Evolutionary conservation across 2,888 invertebrate species (phyloP), one percentile per base, ranked within the genome.

Genomic region (Ptychoptera albimana): DNA sequence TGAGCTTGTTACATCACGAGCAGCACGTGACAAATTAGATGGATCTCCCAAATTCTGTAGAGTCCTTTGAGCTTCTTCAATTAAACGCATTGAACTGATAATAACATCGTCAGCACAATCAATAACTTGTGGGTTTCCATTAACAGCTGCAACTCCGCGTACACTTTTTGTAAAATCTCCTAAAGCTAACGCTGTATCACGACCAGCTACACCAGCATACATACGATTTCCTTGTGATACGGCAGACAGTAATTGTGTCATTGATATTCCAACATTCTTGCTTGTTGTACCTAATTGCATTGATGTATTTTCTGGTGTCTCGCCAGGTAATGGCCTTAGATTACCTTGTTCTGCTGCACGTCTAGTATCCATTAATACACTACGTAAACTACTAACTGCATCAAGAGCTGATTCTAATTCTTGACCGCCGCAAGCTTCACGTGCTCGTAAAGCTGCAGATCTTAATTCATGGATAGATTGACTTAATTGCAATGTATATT

Each of bases 361-460:
- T 44, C 83, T 79, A 50, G 87, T 79, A 54, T 87, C 88, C 23
- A 79, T 73, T 14, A 97, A 67, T 53, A 96, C 92, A 32, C 75
- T 77, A 56, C 86, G 82, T 37, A 96, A 67, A 36, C 79, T 78
- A 9, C 75, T 71, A 36, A 94, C 81, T 45, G 86, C 76, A 53
- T 89, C 86, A 0, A 87, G 72, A 0, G 93, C 92, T 0, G 83
- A 82, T 52, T 91, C 88, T 48, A 93, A 63, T 55, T 93, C 92
- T 47, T 88, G 68, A 0, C 82, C 82, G 50, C 86, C 83, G 60
- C 86, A 88, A 1, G 79, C 80, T 53, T 84, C 79, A 40, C 82
- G 77, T 0, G 86, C 75, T 13, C 78, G 70, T 29, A 69, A 69
- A 1, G 77, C 75, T 0, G 77, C 74, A 0, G 76, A 74, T 50